These are phyloP conservation scores for Manis javanica DNA, from an alignment of 2,797 vertebrate genomes.

Conservation along the genomic window DNA sequence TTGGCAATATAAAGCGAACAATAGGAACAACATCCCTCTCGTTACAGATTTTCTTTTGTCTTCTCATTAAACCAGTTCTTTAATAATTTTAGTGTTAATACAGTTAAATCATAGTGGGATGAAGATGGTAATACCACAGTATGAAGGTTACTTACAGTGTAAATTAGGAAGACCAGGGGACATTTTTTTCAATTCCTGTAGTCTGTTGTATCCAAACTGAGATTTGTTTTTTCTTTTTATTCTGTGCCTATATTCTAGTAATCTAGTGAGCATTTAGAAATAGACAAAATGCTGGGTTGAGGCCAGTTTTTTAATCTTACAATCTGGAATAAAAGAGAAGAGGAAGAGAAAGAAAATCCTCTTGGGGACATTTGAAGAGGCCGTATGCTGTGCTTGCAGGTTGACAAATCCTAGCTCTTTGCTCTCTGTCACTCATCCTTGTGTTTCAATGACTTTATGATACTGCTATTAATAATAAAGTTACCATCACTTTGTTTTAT, in stretches of 20 bases:
- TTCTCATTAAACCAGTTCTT: neutral
- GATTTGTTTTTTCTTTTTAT: neutral
- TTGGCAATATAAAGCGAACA: neutral
- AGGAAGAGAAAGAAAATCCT: neutral
- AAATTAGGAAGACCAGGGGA: neutral
- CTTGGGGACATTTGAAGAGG: constrained; percentile 26
- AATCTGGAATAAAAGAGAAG: constrained; percentile 43
- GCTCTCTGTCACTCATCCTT: constrained; percentile 2
- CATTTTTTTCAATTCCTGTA: neutral
- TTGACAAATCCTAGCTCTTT: neutral
- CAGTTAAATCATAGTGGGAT: neutral
- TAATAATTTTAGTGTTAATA: neutral
- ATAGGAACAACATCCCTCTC: constrained; percentile 3
- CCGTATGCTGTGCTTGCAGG: neutral
- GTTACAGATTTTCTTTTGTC: constrained; percentile 1
- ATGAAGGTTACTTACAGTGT: neutral
- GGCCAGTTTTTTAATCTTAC: constrained; percentile 61
- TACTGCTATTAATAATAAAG: neutral
- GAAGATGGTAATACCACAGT: neutral
- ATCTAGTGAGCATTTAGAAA: constrained; percentile 67
- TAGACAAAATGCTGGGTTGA: neutral
- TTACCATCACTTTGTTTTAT: neutral
- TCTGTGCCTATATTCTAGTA: neutral
- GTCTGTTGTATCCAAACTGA: constrained; percentile 33
- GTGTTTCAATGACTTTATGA: neutral